A percentile compares a stretch with the other conserved stretches of the same genome.
phyloP scores from a whole-genome alignment of 2,113 vertebrate species.

The Pedionomus torquatus region DNA sequence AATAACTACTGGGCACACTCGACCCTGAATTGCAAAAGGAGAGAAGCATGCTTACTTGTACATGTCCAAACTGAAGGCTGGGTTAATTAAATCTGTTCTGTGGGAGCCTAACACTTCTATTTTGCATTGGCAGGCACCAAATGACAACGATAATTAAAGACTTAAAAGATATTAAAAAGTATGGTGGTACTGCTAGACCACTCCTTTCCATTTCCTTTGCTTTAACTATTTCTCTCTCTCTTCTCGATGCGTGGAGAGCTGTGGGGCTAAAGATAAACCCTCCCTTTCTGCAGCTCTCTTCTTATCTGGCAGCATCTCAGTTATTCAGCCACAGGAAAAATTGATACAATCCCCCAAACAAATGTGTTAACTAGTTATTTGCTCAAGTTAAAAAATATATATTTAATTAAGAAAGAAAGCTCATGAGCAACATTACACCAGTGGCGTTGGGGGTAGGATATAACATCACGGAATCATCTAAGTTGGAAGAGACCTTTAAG shows the following conservation, averaged over 20 bases:
- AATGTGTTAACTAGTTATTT: not conserved
- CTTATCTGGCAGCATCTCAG: constrained; percentile 64
- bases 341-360: not conserved
- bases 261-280: constrained; percentile 78
- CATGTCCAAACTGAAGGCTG: not conserved
- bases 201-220: not conserved
- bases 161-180: not conserved
- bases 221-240: not conserved
- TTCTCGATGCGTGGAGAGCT: constrained; percentile 27
- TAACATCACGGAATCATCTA: not conserved
- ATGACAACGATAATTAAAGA: not conserved
- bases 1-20: fast-evolving
- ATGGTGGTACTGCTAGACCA: not conserved
- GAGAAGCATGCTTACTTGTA: fast-evolving
- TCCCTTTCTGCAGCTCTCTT: constrained; percentile 32
- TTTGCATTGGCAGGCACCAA: not conserved
- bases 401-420: not conserved
- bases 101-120: not conserved
- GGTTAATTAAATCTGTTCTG: not conserved
- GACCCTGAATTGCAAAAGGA: not conserved
- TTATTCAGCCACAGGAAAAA: constrained; percentile 46
- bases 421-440: not conserved
- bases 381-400: not conserved
- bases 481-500: not conserved
- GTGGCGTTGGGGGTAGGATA: not conserved